Conservation (phyloP, 2,113 vertebrate genomes). For the Lophura nycthemera region DNA sequence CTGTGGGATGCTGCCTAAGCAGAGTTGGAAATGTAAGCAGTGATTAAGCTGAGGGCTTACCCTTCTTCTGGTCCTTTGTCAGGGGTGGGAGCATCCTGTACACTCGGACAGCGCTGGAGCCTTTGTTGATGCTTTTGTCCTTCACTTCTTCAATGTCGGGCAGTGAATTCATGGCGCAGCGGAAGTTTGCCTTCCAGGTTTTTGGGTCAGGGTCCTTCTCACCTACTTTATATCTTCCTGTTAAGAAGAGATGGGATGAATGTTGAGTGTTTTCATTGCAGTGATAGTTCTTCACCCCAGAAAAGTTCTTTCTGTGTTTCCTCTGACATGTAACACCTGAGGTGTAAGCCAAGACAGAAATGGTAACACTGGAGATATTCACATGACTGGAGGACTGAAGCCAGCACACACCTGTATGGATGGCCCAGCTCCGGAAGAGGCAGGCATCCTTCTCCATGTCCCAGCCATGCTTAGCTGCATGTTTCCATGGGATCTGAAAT, state of each 20-base stretch:
- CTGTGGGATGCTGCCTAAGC: fast-evolving
- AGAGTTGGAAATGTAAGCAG: fast-evolving
- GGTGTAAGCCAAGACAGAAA: not conserved
- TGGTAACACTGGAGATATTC: fast-evolving
- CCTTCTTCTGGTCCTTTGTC: constrained; percentile 83
- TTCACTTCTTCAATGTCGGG: constrained; percentile 96
- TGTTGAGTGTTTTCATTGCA: not conserved
- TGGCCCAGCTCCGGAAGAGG: constrained; percentile 94
- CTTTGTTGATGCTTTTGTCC: constrained; percentile 91
- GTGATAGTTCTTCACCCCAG: not conserved
- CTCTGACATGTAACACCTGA: not conserved
- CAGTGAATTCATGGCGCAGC: constrained; percentile 97
- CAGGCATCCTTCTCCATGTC: constrained; percentile 92
- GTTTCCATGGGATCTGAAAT: constrained; percentile 98
- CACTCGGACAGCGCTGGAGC: constrained; percentile 89
- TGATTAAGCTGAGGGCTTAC: constrained; percentile 31
- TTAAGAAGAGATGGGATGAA: not conserved
- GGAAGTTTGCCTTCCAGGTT: constrained; percentile 99
- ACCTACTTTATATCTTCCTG: constrained; percentile 88
- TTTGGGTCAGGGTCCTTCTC: constrained; percentile 88
- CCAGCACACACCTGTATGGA: constrained; percentile 90
- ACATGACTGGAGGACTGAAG: fast-evolving
- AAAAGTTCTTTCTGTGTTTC: not conserved
- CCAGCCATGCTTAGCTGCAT: constrained; percentile 96
- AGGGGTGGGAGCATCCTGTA: constrained; percentile 89